Evolutionary conservation across 1,140 invertebrate species (phyloP), one percentile per base, ranked within the genome.

Genomic region (Meloidogyne floridensis): DNA sequence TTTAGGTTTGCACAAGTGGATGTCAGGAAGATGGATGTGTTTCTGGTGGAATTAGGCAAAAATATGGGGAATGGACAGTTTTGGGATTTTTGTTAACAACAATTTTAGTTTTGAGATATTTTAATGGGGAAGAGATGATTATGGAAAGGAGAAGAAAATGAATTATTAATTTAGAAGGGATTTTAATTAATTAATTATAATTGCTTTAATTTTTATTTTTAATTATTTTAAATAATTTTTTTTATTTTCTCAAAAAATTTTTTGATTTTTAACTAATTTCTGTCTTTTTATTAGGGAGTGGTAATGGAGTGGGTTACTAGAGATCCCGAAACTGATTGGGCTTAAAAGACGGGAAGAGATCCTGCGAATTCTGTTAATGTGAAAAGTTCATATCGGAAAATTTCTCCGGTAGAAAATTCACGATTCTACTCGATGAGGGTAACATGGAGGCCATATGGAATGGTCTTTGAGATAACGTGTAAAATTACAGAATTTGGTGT

Each of bases 21-120:
- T 87, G 86, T 70, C 15, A 72, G 8, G 81, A 86, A 18, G 84
- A 89, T 54, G 86, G 86, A 1, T 87, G 86, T 72, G 42, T 89
- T 18, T 89, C 72, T 65, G 53, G 73, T 6, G 54, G 47, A 56
- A 80, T 13, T 10, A 81, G 6, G 51, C 18, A 18, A 47, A 32
- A 42, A 10, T 32, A 59, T 56, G 13, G 10, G 42, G 3, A 3
- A 75, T 53, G 74, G 43, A 75, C 74, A 75, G 43, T 56, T 10
- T 75, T 53, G 43, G 32, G 32, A 59, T 32, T 53, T 53, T 75
- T 53, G 15, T 65, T 77, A 51, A 53, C 11, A 47, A 69, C 51
- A 69, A 79, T 47, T 72, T 20, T 54, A 18, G 20, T n/a, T 32
- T 11, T 79, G 18, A 72, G 59, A n/a, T 47, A 72, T 51, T 42